A percentile compares a stretch with the other conserved stretches of the same genome.
phyloP scores from a whole-genome alignment of 92 coral and sea anemone species.

The Meandrina meandrites region DNA sequence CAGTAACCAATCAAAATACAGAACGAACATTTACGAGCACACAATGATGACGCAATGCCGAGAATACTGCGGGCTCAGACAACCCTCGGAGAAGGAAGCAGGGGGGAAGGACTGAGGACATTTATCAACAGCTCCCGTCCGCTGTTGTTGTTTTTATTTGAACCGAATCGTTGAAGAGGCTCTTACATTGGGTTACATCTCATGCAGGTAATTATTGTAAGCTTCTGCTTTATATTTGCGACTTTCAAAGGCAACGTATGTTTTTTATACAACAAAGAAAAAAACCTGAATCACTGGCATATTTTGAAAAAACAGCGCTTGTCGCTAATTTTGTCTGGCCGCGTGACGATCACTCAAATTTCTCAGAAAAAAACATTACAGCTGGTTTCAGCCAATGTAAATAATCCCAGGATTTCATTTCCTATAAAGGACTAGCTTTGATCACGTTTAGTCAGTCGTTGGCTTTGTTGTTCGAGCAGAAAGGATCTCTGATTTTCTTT shows the following conservation, averaged over 20 bases:
- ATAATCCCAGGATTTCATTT: not conserved
- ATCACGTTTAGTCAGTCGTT: not conserved
- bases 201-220: conserved; percentile 25
- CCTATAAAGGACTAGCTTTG: not conserved
- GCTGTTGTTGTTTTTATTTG: not conserved
- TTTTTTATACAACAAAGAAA: not conserved
- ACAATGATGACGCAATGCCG: not conserved
- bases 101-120: too few species aligned
- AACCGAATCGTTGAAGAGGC: not conserved
- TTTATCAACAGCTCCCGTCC: too few species aligned
- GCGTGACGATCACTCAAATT: not conserved
- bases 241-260: not conserved
- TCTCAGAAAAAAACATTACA: not conserved
- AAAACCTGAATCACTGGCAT: not conserved
- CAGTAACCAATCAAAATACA: conserved; percentile 8
- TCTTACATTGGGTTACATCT: not conserved
- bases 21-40: not conserved
- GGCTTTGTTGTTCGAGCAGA: not conserved
- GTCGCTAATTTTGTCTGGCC: not conserved
- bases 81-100: not conserved
- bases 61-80: conserved; percentile 7
- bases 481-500: not conserved
- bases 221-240: not conserved
- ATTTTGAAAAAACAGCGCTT: not conserved
- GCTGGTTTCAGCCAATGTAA: not conserved